Evolutionary conservation across 2,797 vertebrate species (phyloP), one percentile per base, ranked within the genome.

Genomic region (Arremon brunneinucha): DNA sequence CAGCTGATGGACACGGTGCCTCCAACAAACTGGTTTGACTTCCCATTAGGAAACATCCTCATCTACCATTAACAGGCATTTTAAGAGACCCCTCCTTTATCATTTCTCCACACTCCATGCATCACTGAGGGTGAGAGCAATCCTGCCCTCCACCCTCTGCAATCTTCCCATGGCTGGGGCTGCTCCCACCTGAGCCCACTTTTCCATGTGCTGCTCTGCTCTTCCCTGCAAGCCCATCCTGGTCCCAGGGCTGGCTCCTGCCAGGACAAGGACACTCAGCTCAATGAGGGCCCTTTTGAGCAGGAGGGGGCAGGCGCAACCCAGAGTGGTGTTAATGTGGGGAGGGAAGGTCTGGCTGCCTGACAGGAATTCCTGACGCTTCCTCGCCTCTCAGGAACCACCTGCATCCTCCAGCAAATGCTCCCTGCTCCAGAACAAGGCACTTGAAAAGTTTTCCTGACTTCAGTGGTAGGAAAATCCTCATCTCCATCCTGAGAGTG

Each of bases 1-100:
- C 30, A 64, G 57, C 47, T 1, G 0, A 30, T 5, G 65, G 41
- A 32, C 34, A 30, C 1, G 0, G 32, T 26, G 14, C 6, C 55
- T 80, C 2, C 0, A 53, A 26, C 35, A 85, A 95, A 90, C 79
- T 2, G 0, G 47, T 83, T n/a, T 9, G 6, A 70, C 39, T n/a
- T 88, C 76, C 9, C 0, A 2, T 39, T 13, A 81, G 34, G 65
- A 57, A 92, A 78, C 47, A 35, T 77, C 70, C 71, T 85, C 68
- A 11, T 62, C 75, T 77, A 9, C 69, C 69, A 49, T 86, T 55
- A 34, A 78, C 6, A 76, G 67, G 13, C 32, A 23, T 22, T 60
- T 19, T 24, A 9, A 75, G 32, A 65, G 19, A 35, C 18, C 6
- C 3, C 24, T 74, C 63, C 35, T 20, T 52, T 44, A 34, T 37